Conservation (phyloP, 2,113 vertebrate species). For the Lepidothrix coronata region DNA sequence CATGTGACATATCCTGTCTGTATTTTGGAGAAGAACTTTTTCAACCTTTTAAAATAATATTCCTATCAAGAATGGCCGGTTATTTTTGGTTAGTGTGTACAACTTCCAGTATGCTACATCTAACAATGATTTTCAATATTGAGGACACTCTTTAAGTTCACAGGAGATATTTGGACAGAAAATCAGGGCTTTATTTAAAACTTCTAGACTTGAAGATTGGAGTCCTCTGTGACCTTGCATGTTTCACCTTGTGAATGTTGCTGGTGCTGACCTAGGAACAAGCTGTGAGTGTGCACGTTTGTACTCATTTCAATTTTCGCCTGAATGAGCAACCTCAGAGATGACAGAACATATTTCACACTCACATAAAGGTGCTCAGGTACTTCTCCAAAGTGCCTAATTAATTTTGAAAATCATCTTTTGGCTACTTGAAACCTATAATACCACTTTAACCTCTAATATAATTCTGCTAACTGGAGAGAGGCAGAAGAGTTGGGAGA, state of each 20-base stretch:
- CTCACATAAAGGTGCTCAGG: conserved; percentile 63
- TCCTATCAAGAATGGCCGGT: not conserved
- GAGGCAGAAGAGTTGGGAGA: not conserved
- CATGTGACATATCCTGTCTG: not conserved
- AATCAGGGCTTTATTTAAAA: not conserved
- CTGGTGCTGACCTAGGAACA: not conserved
- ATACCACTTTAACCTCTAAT: not conserved
- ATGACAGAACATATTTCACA: accelerated
- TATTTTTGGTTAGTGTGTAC: not conserved
- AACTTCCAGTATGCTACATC: not conserved
- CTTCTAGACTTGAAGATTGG: not conserved
- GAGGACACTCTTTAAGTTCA: not conserved
- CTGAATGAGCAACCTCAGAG: not conserved
- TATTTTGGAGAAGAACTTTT: not conserved
- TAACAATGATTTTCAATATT: not conserved
- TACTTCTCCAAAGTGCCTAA: conserved; percentile 28
- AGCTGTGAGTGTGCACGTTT: not conserved
- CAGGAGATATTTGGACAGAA: not conserved
- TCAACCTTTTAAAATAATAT: not conserved
- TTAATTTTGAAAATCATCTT: not conserved
- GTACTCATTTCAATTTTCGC: not conserved
- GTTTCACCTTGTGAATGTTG: not conserved
- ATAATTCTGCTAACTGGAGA: not conserved
- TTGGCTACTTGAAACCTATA: not conserved
- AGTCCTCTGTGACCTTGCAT: not conserved